Conservation (phyloP, 2,113 vertebrate species). For the Regulus satrapa region DNA sequence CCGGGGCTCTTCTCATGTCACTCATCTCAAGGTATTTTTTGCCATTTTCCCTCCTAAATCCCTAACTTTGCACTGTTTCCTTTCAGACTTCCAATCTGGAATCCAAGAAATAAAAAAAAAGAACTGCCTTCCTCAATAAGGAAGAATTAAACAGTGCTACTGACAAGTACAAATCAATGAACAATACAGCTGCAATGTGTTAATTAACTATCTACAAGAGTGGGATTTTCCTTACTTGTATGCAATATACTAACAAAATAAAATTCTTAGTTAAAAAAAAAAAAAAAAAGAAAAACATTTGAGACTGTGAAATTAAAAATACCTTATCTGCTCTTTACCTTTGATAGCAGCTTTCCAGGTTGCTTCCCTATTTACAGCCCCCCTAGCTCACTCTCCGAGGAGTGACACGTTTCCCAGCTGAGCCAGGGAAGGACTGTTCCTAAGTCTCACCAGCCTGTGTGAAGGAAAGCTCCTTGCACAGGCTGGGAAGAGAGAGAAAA, state of each 20-base stretch:
- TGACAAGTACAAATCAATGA: background rate
- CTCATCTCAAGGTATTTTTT: background rate
- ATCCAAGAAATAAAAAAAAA: background rate
- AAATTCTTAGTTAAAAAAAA: background rate
- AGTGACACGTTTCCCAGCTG: background rate
- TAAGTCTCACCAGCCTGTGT: background rate
- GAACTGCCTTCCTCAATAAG: background rate
- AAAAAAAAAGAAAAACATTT: background rate
- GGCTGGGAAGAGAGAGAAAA: background rate
- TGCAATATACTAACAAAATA: background rate
- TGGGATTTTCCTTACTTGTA: background rate
- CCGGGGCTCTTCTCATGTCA: background rate
- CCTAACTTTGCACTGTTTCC: background rate
- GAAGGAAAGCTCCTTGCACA: background rate
- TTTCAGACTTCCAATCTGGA: background rate
- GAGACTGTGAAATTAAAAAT: background rate
- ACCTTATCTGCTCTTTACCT: background rate
- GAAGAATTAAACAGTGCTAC: background rate
- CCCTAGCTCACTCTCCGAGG: background rate
- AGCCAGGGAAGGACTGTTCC: background rate
- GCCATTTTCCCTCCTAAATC: background rate
- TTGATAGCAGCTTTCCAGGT: background rate
- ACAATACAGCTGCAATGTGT: background rate
- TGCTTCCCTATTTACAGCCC: background rate
- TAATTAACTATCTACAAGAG: background rate